Evolutionary conservation across 2,797 vertebrate species (phyloP).

Genomic region (Anabas testudineus): DNA sequence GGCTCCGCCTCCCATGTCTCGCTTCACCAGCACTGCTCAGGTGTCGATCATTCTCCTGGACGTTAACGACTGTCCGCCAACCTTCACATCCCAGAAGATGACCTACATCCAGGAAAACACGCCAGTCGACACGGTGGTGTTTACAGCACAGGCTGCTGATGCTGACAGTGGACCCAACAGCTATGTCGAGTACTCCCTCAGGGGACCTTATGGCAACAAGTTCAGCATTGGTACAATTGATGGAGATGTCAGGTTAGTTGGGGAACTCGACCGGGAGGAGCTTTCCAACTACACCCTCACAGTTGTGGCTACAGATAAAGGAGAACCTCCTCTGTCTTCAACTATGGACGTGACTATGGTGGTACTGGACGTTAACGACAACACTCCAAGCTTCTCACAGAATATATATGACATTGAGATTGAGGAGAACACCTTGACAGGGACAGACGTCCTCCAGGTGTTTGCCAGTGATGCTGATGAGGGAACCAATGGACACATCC

Average conservation of each 20-base stretch:
- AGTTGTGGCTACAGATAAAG: conserved; percentile 94
- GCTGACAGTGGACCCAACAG: conserved; percentile 97
- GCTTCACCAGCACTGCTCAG: conserved; percentile 93
- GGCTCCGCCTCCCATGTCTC: conserved; percentile 79
- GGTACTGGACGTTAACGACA: conserved; percentile 95
- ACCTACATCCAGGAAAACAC: conserved; percentile 96
- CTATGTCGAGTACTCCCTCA: conserved; percentile 95
- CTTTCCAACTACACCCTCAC: conserved; percentile 92
- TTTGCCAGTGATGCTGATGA: conserved; percentile 90
- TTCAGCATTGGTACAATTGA: conserved; percentile 92
- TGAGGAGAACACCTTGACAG: conserved; percentile 89
- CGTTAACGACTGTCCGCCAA: conserved; percentile 92
- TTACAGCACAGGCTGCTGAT: conserved; percentile 89
- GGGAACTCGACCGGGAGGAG: conserved; percentile 93
- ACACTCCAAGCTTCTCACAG: conserved; percentile 92
- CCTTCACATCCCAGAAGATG: conserved; percentile 91
- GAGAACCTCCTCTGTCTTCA: conserved; percentile 90
- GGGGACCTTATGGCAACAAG: conserved; percentile 84
- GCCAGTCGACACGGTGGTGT: conserved; percentile 91
- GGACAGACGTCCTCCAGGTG: conserved; percentile 92
- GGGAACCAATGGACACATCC: conserved; percentile 94
- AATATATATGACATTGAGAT: conserved; percentile 92
- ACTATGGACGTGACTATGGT: conserved; percentile 89
- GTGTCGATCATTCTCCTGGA: conserved; percentile 96
- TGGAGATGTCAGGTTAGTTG: conserved; percentile 89